Evolutionary conservation across 1,140 invertebrate genomes (phyloP).

Genomic region (Cotesia chilonis): DNA sequence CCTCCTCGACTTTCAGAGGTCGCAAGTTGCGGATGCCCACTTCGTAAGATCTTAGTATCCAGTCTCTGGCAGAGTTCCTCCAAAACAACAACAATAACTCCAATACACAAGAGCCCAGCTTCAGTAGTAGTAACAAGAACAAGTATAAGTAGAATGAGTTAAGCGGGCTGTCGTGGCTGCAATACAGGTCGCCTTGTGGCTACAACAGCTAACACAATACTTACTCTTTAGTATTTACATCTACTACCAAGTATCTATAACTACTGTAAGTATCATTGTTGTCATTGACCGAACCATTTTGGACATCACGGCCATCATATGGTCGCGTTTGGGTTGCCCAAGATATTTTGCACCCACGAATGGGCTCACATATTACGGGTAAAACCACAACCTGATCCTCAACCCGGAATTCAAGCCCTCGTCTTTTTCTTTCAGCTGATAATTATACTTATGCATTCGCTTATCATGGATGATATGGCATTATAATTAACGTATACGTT

Average conservation of each 20-base stretch:
- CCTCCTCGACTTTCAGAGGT: constrained; percentile 48
- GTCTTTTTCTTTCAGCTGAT: too few species aligned
- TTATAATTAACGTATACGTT: too few species aligned
- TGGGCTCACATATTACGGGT: constrained; percentile 33
- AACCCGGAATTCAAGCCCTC: too few species aligned
- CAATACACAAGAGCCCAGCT: background rate
- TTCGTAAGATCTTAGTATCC: constrained; percentile 48
- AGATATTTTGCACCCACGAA: constrained; percentile 52
- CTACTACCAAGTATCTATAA: background rate
- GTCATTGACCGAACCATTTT: constrained; percentile 47
- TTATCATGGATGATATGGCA: too few species aligned
- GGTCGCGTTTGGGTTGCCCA: constrained; percentile 60
- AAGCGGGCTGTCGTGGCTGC: constrained; percentile 22
- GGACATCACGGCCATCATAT: constrained; percentile 50
- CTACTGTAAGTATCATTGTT: constrained; percentile 40
- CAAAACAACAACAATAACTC: constrained; percentile 16
- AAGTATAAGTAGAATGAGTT: constrained; percentile 45
- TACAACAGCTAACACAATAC: constrained; percentile 37
- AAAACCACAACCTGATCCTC: constrained; percentile 40
- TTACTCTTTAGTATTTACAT: constrained; percentile 39
- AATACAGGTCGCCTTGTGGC: constrained; percentile 24
- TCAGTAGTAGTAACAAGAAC: constrained; percentile 30
- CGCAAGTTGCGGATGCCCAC: constrained; percentile 52
- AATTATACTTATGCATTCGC: too few species aligned
- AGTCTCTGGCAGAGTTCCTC: constrained; percentile 50